Evolutionary conservation across 2,888 invertebrate genomes (phyloP).

Genomic region (Charanyca ferruginea): DNA sequence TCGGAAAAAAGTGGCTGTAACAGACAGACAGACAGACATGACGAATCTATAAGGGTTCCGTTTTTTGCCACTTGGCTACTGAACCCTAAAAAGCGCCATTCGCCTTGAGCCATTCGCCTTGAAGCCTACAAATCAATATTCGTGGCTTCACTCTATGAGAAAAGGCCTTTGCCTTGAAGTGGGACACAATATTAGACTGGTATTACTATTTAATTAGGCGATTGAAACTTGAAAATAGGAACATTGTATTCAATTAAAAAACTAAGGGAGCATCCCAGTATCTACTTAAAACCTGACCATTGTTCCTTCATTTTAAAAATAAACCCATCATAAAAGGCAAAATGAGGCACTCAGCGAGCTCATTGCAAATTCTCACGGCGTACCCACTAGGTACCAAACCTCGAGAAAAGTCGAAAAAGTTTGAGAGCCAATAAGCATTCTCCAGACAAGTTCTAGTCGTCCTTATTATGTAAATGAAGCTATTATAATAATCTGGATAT

Average conservation of each 20-base stretch:
- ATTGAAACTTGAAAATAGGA: neutral
- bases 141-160: too few relatives aligned
- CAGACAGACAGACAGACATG: too few relatives aligned
- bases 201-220: too few relatives aligned
- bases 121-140: too few relatives aligned
- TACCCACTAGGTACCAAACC: slow-evolving; percentile 23
- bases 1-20: too few relatives aligned
- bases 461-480: slow-evolving; percentile 62
- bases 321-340: slow-evolving; percentile 6
- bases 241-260: neutral
- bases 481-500: slow-evolving; percentile 65
- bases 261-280: neutral
- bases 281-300: neutral
- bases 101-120: too few relatives aligned
- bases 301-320: slow-evolving; percentile 12
- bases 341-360: slow-evolving; percentile 28
- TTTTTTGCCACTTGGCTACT: too few relatives aligned
- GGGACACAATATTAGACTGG: too few relatives aligned
- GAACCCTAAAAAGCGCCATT: too few relatives aligned
- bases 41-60: too few relatives aligned
- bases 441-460: slow-evolving; percentile 55
- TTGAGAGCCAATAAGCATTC: slow-evolving; percentile 59
- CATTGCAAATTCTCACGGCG: slow-evolving; percentile 50
- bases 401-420: slow-evolving; percentile 51
- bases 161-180: too few relatives aligned